Conservation (phyloP, 92 coral and sea anemone genomes). For the Diadumene lineata region DNA sequence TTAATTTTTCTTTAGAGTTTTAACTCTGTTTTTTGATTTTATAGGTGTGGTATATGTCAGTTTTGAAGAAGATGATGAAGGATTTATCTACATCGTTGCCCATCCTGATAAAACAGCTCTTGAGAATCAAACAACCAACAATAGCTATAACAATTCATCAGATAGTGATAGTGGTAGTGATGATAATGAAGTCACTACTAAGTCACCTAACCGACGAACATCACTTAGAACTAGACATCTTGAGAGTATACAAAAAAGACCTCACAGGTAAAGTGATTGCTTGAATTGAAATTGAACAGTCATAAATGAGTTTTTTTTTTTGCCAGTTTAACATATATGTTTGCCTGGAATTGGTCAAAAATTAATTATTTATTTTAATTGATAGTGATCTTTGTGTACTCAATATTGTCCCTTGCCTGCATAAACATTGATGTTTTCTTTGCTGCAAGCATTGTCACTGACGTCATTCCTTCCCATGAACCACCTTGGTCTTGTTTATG, state of each 20-base stretch:
- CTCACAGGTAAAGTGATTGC: constrained; percentile 39
- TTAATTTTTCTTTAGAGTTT: too few relatives aligned
- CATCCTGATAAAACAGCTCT: constrained; percentile 80
- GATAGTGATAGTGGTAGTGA: constrained; percentile 71
- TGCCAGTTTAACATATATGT: too few relatives aligned
- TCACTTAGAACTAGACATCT: constrained; percentile 43
- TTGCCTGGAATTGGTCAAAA: too few relatives aligned
- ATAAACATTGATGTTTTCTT: too few relatives aligned
- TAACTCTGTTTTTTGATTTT: neutral
- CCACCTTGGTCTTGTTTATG: too few relatives aligned
- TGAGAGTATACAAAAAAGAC: constrained; percentile 54
- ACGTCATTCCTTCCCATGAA: too few relatives aligned
- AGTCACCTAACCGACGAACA: constrained; percentile 35
- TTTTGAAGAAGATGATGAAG: constrained; percentile 73
- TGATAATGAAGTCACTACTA: constrained; percentile 31
- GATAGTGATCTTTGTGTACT: too few relatives aligned
- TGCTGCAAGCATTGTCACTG: too few relatives aligned
- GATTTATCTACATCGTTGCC: constrained; percentile 70
- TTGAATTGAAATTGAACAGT: too few relatives aligned
- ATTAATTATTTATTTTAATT: too few relatives aligned
- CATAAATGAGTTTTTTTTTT: too few relatives aligned
- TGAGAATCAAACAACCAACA: constrained; percentile 37
- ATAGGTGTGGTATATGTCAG: constrained; percentile 83
- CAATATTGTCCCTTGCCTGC: too few relatives aligned
- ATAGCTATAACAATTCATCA: constrained; percentile 33